Base-by-base conservation (phyloP, 1,140 invertebrate genomes). In the Plectrocnemia conspersa region DNA sequence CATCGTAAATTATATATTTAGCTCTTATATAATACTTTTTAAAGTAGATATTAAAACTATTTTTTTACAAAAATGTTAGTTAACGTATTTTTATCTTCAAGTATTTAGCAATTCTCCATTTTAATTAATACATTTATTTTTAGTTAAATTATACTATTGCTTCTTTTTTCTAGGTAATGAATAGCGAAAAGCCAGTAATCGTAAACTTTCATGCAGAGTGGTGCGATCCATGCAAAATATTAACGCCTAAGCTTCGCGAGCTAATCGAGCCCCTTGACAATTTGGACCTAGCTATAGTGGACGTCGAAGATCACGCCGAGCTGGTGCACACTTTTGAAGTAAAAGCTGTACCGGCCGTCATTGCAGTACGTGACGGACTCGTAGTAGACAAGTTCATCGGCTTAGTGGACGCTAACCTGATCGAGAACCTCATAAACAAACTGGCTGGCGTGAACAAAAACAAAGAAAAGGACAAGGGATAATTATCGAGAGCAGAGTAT, bases 181-280 rank as follows among this genome's bases (percentile, higher is more conserved):
- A 89, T 65, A 88, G 84, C 64, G 77, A 80, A 29, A 82, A 85
- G 61, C 86, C 88, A 19, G 88, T 91, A 5, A 88, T 91, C 69
- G 87, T 91, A 2, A 90, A 90, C 69, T 91, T 90, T 66, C 88
- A 91, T 64, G 88, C 88, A 3, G 86, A 91, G 59, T 98, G 95
- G 95, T 84, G 95, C 73, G 92, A 94, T 65, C 95, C 95, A 0
- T 98, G 95, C 70, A 95, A 95, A 73, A 84, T 95, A 50, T 76
- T 98, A 1, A 93, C 89, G 10, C 94, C 94, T 10, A 86, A 93
- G 68, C 77, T 98, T 63, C 87, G 91, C 67, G 82, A 86, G 63
- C 68, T 94, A 2, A 78, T 97, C 18, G 84, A 83, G 52, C 82
- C 83, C 10, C 81, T 87, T 46, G 79, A 84, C 6, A 81, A 88